A percentile compares a stretch with the other conserved stretches of the same genome.
Conservation (phyloP, 1,140 invertebrate species). For the Conus ventricosus region DNA sequence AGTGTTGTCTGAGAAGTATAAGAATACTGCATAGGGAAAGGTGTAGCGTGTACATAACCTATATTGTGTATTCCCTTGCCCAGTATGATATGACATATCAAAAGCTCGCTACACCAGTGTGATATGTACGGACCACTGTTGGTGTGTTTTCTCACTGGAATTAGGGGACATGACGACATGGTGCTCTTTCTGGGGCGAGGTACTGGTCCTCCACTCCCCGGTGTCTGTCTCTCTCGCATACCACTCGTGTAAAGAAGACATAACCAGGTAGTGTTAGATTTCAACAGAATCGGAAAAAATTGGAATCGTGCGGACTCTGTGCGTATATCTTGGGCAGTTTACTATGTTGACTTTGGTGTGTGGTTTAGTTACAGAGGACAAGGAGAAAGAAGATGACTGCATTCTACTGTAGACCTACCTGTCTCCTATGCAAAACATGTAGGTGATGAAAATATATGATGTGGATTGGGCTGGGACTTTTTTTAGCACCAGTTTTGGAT, state of each 20-base stretch:
- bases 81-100: not conserved
- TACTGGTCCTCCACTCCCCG: not conserved
- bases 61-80: not conserved
- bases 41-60: not conserved
- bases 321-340: no score
- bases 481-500: not conserved
- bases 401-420: no score
- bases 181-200: not conserved
- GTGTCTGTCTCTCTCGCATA: not conserved
- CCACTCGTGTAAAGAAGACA: no score
- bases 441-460: not conserved
- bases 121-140: not conserved
- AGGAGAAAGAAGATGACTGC: no score
- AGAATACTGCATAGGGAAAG: not conserved
- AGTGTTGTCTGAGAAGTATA: not conserved
- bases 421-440: no score
- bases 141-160: not conserved
- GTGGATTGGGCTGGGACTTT: not conserved
- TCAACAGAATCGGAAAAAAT: no score
- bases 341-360: no score
- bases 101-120: not conserved
- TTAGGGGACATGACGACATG: not conserved
- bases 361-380: no score
- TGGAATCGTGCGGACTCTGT: no score
- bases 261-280: no score